Percentiles rank a stretch among this genome's conserved stretches.
Conservation (phyloP, 1,140 invertebrate genomes). For the Campoletis sonorensis region DNA sequence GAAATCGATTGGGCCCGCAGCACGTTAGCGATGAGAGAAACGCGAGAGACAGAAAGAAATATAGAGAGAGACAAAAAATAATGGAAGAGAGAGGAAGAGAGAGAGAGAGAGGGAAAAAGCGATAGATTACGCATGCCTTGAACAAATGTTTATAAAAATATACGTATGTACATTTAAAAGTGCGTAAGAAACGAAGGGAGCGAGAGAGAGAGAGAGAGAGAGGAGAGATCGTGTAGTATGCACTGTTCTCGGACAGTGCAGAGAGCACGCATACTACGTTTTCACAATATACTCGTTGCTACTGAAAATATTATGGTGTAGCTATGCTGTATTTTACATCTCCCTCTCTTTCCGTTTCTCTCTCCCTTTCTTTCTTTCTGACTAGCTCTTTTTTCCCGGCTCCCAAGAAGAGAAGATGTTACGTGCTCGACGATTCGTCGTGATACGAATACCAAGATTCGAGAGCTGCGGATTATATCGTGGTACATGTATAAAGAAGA, state of each 20-base stretch:
- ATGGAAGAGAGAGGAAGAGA: neutral
- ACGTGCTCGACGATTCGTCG: slow-evolving; percentile 59
- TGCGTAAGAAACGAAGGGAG: neutral
- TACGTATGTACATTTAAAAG: neutral
- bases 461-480: slow-evolving; percentile 14
- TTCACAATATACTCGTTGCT: neutral
- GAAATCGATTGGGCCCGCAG: slow-evolving; percentile 53
- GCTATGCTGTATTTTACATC: neutral
- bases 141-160: neutral
- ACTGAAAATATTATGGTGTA: neutral
- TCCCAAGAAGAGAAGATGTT: slow-evolving; percentile 66
- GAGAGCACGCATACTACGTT: slow-evolving; percentile 23
- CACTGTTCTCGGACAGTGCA: slow-evolving; percentile 22
- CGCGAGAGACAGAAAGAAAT: neutral
- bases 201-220: neutral
- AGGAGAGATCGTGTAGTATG: no score
- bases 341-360: neutral
- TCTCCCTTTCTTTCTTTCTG: neutral
- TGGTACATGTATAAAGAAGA: slow-evolving; percentile 22
- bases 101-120: neutral
- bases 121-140: neutral
- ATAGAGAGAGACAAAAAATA: neutral
- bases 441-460: slow-evolving; percentile 58
- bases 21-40: slow-evolving; percentile 38
- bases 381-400: slow-evolving; percentile 31